Percentiles rank a stretch among this genome's conserved stretches.
phyloP scores from a whole-genome alignment of 2,797 vertebrate species.

The Leptoclinus maculatus region DNA sequence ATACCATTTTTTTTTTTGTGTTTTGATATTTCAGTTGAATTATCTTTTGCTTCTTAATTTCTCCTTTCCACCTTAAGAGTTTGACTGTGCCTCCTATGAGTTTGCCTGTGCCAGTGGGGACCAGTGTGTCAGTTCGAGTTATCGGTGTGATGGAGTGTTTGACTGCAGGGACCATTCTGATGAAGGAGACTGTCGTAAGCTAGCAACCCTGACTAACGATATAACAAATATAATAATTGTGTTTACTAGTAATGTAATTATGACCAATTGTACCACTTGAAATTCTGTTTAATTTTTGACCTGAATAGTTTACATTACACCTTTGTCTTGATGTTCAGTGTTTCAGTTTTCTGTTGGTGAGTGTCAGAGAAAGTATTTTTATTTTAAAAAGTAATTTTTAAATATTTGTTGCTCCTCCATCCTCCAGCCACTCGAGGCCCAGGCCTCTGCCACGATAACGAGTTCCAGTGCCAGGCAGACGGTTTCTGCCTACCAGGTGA shows the following conservation, averaged over 20 bases:
- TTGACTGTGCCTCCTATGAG: constrained; percentile 86
- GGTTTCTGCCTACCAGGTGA: constrained; percentile 88
- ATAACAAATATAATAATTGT: not conserved
- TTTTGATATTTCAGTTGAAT: not conserved
- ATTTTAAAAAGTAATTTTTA: not conserved
- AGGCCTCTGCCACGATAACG: constrained; percentile 92
- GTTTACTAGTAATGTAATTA: not conserved
- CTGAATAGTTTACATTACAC: not conserved
- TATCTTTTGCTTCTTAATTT: not conserved
- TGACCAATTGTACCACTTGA: not conserved
- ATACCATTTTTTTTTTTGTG: not conserved
- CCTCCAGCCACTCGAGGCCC: constrained; percentile 89
- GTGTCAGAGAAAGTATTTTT: not conserved
- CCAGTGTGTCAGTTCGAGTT: constrained; percentile 85
- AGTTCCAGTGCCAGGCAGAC: constrained; percentile 95
- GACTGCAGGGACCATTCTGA: constrained; percentile 95
- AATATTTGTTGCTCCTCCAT: constrained; percentile 58
- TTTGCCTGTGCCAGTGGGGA: constrained; percentile 91
- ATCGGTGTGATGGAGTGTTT: constrained; percentile 92
- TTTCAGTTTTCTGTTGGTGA: constrained; percentile 1
- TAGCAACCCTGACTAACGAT: not conserved
- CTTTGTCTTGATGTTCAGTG: not conserved
- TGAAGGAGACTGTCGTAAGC: constrained; percentile 92
- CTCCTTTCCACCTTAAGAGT: constrained; percentile 78
- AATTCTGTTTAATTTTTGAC: not conserved